Evolutionary conservation across 2,113 vertebrate species (phyloP).

Genomic region (Epinephelus fuscoguttatus): DNA sequence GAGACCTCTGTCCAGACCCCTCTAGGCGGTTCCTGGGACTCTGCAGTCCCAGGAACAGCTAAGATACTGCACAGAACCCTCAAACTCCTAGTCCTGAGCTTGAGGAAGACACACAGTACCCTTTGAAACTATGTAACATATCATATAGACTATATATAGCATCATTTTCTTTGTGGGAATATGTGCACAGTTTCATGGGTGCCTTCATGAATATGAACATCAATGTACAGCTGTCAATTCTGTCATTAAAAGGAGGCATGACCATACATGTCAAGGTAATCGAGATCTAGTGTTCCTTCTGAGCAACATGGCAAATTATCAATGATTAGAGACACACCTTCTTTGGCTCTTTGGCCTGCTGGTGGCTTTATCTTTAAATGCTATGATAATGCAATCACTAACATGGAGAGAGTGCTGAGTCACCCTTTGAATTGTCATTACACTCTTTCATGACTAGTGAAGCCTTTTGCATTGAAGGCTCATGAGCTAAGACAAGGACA

Average conservation of each 20-base stretch:
- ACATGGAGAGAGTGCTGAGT: constrained; percentile 69
- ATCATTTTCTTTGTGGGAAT: too few relatives aligned
- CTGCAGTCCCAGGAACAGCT: too few relatives aligned
- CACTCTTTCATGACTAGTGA: constrained; percentile 56
- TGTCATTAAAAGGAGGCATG: not conserved
- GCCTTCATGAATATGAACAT: constrained; percentile 14
- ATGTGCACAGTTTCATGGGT: too few relatives aligned
- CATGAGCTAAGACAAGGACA: constrained; percentile 50
- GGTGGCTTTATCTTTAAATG: constrained; percentile 60
- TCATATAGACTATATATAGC: too few relatives aligned
- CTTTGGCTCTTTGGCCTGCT: constrained; percentile 12
- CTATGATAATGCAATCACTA: constrained; percentile 75
- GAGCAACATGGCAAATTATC: constrained; percentile 37
- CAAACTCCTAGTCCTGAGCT: too few relatives aligned
- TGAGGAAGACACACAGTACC: too few relatives aligned
- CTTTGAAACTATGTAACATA: too few relatives aligned
- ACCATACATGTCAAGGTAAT: constrained; percentile 53
- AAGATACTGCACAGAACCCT: too few relatives aligned
- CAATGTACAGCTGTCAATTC: constrained; percentile 14
- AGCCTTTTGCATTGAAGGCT: constrained; percentile 57
- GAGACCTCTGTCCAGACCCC: too few relatives aligned
- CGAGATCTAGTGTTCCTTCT: constrained; percentile 47
- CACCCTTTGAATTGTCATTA: constrained; percentile 4
- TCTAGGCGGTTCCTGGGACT: too few relatives aligned
- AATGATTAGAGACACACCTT: constrained; percentile 47